Base-by-base conservation (phyloP, 2,888 invertebrate genomes). In the Leptura quadrifasciata region DNA sequence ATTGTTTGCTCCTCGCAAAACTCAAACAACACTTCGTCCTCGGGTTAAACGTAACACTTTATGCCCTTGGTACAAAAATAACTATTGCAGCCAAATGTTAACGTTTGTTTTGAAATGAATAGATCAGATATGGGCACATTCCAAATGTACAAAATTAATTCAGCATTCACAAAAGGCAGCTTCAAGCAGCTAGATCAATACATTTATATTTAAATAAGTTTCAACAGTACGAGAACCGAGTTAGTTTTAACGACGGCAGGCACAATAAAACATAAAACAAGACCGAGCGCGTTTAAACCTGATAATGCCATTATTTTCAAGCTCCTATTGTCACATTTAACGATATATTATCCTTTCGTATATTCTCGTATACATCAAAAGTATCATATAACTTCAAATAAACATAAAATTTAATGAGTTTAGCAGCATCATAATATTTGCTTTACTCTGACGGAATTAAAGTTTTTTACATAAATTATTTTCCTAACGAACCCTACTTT, bases 241-340 rank as follows among this genome's bases (percentile, higher is more conserved):
- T 8, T 31, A 31, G 39, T 39, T 39, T 39, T 39, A 39, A 39
- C 39, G 39, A 39, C 12, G 27, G 39, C 47, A 1, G 47, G 4
- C 47, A n/a, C 47, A 47, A 15, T n/a, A n/a, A 47, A n/a, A 15
- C n/a, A 47, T 47, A 47, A n/a, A 47, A 47, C 47, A 47, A n/a
- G 47, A 47, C 47, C 47, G n/a, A 15, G 47, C 12, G 47, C 47
- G n/a, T n/a, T 15, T n/a, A 47, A 47, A 47, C 47, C 12, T 47
- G 47, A 47, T n/a, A 47, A 47, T 39, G 39, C 47, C 47, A 47
- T 47, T 47, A 47, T 47, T 47, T 47, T 47, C 47, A 47, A 47
- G 47, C 47, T 4, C 15, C 47, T 6, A 47, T 47, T 47, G 47
- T 47, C 12, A 47, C 5, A n/a, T 15, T 47, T 47, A 47, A 47